Percentiles rank a stretch among this genome's conserved stretches.
These are phyloP conservation scores for Drosophila pallidifrons DNA, from an alignment of 1,140 invertebrate species.

Conservation along the genomic window DNA sequence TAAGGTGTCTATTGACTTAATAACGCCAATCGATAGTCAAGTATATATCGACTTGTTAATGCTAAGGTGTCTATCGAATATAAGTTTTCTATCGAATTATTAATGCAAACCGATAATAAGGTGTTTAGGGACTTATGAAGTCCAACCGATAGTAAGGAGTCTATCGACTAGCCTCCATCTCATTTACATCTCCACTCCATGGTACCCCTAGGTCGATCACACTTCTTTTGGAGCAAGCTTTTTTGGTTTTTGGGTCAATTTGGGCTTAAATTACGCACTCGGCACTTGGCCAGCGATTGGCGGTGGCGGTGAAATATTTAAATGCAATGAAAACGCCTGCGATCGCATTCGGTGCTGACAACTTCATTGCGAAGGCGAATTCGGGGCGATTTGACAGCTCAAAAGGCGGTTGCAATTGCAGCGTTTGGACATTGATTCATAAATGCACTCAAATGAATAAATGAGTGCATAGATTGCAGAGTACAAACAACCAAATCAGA, in stretches of 20 bases:
- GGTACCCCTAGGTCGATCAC: slow-evolving; percentile 6
- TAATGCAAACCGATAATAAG: too few relatives aligned
- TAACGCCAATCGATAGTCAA: too few relatives aligned
- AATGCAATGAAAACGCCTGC: slow-evolving; percentile 45
- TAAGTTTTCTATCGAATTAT: too few relatives aligned
- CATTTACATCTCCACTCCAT: background rate
- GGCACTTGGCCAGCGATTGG: slow-evolving; percentile 71
- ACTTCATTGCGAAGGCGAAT: slow-evolving; percentile 60
- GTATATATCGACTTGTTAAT: too few relatives aligned
- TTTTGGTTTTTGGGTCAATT: slow-evolving; percentile 73
- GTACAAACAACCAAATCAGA: slow-evolving; percentile 66
- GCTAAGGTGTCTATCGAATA: too few relatives aligned
- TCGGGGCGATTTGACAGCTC: slow-evolving; percentile 41
- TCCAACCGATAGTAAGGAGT: too few relatives aligned
- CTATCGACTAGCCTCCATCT: too few relatives aligned
- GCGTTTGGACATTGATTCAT: slow-evolving; percentile 40
- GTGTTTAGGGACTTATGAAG: too few relatives aligned
- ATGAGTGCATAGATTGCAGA: slow-evolving; percentile 24
- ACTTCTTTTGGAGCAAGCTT: background rate
- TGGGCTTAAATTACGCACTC: slow-evolving; percentile 75
- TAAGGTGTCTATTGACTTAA: too few relatives aligned
- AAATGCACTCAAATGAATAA: slow-evolving; percentile 41
- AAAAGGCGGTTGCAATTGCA: slow-evolving; percentile 28
- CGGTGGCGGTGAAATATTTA: slow-evolving; percentile 53
- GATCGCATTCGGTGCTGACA: slow-evolving; percentile 57